These are phyloP conservation scores for Uromys caudimaculatus DNA, from an alignment of 2,797 vertebrate species.

Conservation along the genomic window DNA sequence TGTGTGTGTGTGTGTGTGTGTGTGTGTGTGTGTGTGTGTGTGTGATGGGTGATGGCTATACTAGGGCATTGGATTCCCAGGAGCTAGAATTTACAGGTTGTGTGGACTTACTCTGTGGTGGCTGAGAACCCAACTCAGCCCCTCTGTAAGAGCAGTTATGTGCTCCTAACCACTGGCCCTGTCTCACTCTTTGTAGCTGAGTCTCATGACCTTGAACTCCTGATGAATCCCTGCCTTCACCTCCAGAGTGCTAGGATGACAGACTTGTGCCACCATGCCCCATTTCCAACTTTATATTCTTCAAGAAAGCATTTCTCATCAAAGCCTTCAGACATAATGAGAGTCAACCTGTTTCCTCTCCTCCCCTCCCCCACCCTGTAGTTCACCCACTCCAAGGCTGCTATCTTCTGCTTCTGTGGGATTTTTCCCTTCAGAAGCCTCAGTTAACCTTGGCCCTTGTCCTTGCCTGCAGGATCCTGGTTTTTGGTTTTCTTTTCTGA, in stretches of 20 bases:
- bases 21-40: background rate
- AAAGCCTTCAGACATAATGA: background rate
- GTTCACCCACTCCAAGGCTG: background rate
- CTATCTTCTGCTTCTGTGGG: background rate
- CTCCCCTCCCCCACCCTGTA: background rate
- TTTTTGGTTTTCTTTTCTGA: background rate
- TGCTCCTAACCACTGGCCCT: background rate
- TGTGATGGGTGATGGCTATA: background rate
- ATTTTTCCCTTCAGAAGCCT: background rate
- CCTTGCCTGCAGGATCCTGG: background rate
- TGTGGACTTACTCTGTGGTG: background rate
- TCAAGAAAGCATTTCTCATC: conserved; percentile 34
- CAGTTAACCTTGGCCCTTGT: background rate
- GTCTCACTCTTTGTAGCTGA: background rate
- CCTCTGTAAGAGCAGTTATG: too few relatives aligned
- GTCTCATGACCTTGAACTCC: background rate
- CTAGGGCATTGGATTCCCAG: too few relatives aligned
- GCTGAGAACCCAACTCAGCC: background rate
- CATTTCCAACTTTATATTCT: background rate
- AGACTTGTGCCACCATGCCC: background rate
- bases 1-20: background rate
- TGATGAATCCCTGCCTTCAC: background rate
- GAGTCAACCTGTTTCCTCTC: background rate
- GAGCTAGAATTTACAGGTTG: background rate
- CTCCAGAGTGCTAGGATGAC: background rate